Conservation (phyloP, 2,113 vertebrate genomes). For the Gymnogyps californianus region DNA sequence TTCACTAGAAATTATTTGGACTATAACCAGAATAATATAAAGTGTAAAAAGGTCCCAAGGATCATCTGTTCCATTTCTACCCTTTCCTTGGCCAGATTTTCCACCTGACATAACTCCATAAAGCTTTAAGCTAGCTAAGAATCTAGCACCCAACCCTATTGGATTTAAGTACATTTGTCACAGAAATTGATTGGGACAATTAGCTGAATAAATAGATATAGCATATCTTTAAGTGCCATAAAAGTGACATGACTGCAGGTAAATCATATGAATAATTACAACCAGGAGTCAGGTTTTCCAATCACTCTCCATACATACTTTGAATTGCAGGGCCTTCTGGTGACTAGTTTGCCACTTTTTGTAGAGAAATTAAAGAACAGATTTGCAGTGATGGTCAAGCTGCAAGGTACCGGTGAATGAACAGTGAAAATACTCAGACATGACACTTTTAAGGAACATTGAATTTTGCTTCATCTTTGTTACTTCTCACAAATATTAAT, state of each 20-base stretch:
- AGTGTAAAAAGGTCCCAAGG: neutral
- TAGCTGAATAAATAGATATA: constrained; percentile 27
- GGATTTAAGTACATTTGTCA: neutral
- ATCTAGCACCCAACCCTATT: neutral
- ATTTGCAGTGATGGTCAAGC: neutral
- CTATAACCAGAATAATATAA: neutral
- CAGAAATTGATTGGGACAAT: constrained; percentile 15
- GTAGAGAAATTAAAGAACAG: neutral
- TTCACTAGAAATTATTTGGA: neutral
- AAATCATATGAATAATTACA: constrained; percentile 43
- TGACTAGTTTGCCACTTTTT: neutral
- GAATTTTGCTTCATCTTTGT: neutral
- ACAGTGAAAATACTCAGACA: neutral
- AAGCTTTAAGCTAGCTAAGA: neutral
- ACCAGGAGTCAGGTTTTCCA: constrained; percentile 24
- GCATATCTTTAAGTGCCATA: constrained; percentile 1
- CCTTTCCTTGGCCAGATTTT: neutral
- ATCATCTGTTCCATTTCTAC: neutral
- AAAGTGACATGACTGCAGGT: constrained; percentile 24
- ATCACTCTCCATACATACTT: neutral
- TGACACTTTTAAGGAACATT: neutral
- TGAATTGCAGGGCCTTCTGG: neutral
- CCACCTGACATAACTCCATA: neutral
- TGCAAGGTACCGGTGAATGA: neutral
- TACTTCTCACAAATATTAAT: neutral